Percentiles rank a stretch among this genome's conserved stretches.
Evolutionary conservation across 2,113 vertebrate genomes (phyloP).

Genomic region (Myanophis thanlyinensis): DNA sequence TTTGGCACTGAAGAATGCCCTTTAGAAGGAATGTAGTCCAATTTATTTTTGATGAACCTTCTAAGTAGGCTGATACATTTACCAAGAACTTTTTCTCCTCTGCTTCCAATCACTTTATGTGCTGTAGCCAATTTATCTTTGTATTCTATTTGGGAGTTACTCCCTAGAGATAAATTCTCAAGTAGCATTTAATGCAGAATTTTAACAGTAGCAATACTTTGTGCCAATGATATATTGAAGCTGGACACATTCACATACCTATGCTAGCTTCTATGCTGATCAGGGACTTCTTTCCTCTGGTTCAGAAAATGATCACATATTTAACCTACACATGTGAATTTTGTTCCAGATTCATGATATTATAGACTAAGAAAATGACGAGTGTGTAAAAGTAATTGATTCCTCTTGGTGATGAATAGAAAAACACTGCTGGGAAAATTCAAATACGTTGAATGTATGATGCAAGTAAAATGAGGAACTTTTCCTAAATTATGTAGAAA

Average conservation of each 20-base stretch:
- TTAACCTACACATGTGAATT: background rate
- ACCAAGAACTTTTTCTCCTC: background rate
- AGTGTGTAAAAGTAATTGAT: constrained; percentile 14
- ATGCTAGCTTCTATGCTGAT: background rate
- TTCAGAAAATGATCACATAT: background rate
- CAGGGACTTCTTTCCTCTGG: background rate
- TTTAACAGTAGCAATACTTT: background rate
- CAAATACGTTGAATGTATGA: background rate
- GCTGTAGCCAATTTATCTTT: constrained; percentile 4
- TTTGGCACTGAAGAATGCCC: background rate
- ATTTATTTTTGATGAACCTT: background rate
- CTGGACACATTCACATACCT: background rate
- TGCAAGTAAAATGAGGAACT: background rate
- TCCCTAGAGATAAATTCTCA: background rate
- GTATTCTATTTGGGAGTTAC: background rate
- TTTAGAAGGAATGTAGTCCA: background rate
- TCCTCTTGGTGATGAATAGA: background rate
- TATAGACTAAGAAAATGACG: constrained; percentile 1
- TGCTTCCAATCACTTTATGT: background rate
- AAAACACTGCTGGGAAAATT: constrained; percentile 20
- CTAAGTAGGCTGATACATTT: background rate
- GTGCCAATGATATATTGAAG: background rate
- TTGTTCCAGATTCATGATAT: background rate
- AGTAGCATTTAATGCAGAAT: background rate
- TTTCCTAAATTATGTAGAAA: constrained; percentile 1